These are phyloP conservation scores for Caenorhabditis panamensis DNA, from an alignment of 2,888 invertebrate species.

Conservation along the genomic window DNA sequence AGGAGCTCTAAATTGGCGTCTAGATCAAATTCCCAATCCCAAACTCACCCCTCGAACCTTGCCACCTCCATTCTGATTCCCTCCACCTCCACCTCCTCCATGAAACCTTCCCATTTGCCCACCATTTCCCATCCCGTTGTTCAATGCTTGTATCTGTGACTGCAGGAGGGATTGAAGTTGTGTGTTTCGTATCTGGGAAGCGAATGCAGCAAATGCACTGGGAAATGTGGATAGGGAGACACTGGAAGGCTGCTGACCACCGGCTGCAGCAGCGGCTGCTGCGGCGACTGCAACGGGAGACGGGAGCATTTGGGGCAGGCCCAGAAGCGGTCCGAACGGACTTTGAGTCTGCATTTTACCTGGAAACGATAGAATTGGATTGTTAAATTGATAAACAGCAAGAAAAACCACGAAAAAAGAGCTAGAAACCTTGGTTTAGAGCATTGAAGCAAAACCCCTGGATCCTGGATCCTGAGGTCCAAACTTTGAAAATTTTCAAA, in stretches of 20 bases:
- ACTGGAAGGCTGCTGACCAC: background rate
- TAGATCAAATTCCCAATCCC: background rate
- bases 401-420: background rate
- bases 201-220: constrained; percentile 69
- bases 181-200: constrained; percentile 61
- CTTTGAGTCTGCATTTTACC: constrained; percentile 55
- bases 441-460: too few relatives aligned
- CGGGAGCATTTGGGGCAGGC: constrained; percentile 26
- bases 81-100: too few relatives aligned
- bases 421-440: too few relatives aligned
- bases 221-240: constrained; percentile 62
- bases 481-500: background rate
- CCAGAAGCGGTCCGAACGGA: constrained; percentile 53
- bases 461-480: too few relatives aligned
- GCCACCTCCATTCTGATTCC: constrained; percentile 30
- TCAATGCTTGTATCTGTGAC: constrained; percentile 62
- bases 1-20: too few relatives aligned
- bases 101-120: too few relatives aligned
- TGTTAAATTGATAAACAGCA: too few relatives aligned
- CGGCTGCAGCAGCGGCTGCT: constrained; percentile 4
- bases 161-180: constrained; percentile 69
- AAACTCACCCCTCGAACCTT: constrained; percentile 45
- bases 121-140: too few relatives aligned
- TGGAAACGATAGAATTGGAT: constrained; percentile 7
- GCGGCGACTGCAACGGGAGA: constrained; percentile 30